A percentile compares a stretch with the other conserved stretches of the same genome.
Evolutionary conservation across 2,797 vertebrate species (phyloP).

Genomic region (Orestias chungarensis): DNA sequence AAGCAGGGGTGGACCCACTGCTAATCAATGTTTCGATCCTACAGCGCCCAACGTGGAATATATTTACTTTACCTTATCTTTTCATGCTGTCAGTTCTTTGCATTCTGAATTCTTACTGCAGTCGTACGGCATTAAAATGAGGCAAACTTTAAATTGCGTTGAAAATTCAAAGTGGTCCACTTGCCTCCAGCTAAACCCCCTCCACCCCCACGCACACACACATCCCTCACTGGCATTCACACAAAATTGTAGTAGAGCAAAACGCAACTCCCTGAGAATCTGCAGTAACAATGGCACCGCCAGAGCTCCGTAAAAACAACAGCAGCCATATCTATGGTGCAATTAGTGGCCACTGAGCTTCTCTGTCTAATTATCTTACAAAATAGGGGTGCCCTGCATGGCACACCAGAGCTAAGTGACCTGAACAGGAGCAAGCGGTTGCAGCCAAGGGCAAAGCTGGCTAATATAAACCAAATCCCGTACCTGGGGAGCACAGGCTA

Average conservation of each 20-base stretch:
- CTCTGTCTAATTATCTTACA: slow-evolving; percentile 54
- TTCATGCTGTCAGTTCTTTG: slow-evolving; percentile 75
- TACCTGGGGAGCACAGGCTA: slow-evolving; percentile 84
- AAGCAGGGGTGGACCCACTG: slow-evolving; percentile 43
- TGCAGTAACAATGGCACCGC: slow-evolving; percentile 39
- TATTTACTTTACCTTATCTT: slow-evolving; percentile 78
- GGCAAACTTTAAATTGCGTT: slow-evolving; percentile 67
- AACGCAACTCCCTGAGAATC: slow-evolving; percentile 16
- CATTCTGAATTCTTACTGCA: slow-evolving; percentile 69
- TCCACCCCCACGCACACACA: too few species aligned
- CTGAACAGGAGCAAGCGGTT: slow-evolving; percentile 77
- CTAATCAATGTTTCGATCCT: slow-evolving; percentile 81
- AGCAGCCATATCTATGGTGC: slow-evolving; percentile 52
- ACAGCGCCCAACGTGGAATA: slow-evolving; percentile 52
- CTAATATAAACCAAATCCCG: slow-evolving; percentile 87
- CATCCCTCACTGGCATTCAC: slow-evolving; percentile 57
- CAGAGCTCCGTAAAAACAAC: slow-evolving; percentile 41
- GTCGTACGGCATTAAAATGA: slow-evolving; percentile 63
- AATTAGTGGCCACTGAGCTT: slow-evolving; percentile 53
- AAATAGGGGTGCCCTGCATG: slow-evolving; percentile 40
- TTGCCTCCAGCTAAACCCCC: slow-evolving; percentile 64
- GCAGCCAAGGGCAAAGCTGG: slow-evolving; percentile 80
- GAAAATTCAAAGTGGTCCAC: slow-evolving; percentile 72
- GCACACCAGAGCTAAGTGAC: slow-evolving; percentile 76
- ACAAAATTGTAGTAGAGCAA: slow-evolving; percentile 18